Base-by-base conservation (phyloP, 2,113 vertebrate genomes). In the Oreochromis aureus region DNA sequence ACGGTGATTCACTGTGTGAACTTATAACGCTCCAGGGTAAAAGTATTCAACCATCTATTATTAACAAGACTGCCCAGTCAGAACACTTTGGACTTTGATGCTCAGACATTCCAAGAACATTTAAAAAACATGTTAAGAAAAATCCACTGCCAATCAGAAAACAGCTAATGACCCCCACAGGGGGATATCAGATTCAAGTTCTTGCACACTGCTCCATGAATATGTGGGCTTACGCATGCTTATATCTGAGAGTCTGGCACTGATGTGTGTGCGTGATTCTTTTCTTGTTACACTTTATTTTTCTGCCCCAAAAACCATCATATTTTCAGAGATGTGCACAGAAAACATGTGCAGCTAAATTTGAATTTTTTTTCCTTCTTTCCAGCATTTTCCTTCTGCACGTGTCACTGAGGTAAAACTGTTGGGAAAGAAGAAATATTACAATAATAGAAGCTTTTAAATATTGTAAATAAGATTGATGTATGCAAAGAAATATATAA, bases 31-130 rank as follows among this genome's bases (percentile, higher is more conserved):
- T 89, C 61, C 87, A 16, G 93, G 89, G 83, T 73, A 63, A 79
- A 88, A 87, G 78, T 54, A 87, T 81, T 78, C 24, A 51, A 2
- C 6, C 87, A 94, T 94, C 58, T 85, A 95, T 94, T 93, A 95
- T 95, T 94, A 83, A 95, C 32, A 30, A 27, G 71, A 18, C 59
- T 13, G 84, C 8, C 82, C 55, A 39, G 87, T 87, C 73, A 71
- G 89, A 89, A 63, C 11, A 82, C 55, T 92, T 81, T 85, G 56
- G 71, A 82, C 61, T 80, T 78, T 69, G 6, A 56, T 9, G 12
- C 76, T 83, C 24, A 69, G 71, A 81, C 55, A 34, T 85, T 63
- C 12, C 18, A 89, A 79, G 53, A 73, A 36, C 32, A 3, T 53
- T 76, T 84, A 13, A 34, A 82, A 87, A 54, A 63, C 19, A 55